Base-by-base conservation (phyloP, 2,797 vertebrate genomes). In the Aeoliscus strigatus region DNA sequence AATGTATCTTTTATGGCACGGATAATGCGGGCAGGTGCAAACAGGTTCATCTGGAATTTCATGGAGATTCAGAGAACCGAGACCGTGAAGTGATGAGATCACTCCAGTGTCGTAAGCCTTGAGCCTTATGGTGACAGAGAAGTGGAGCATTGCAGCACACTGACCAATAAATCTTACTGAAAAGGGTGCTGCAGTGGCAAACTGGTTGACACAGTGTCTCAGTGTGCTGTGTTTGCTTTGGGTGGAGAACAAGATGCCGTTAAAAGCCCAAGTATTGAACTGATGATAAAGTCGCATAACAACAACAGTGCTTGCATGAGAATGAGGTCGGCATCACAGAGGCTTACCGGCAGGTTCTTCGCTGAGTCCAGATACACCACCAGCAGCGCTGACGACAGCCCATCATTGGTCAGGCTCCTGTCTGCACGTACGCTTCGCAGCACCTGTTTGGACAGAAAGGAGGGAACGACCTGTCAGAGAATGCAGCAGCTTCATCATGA, bases 331-430 rank as follows among this genome's bases (percentile, higher is more conserved):
- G 14, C 15, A 46, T 2, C 9, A 26, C 16, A 28, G 18, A 1
- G 18, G 90, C 92, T 90, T 93, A 99, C 96, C 2, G 96, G 96
- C 34, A 99, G 87, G 66, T 94, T 98, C 76, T 90, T 89, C 11
- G 94, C 96, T 0, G 93, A 96, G 79, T 99, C 96, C 82, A 99
- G 79, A 68, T 94, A 92, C 30, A 96, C 82, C 57, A 98, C 87
- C 25, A 99, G 90, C 80, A 99, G 82, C 0, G 94, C 93, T 48
- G 96, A 94, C 2, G 96, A 96, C 31, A 97, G 88, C 9, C 93
- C 93, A 7, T 95, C 92, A 12, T 87, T 89, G 57, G 90, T 88
- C 75, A 91, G 89, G 64, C 90, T 91, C 72, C 90, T 90, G 74
- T 96, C 94, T 45, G 93, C 91, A 27, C 87, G 91, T 57, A 97